A percentile compares a stretch with the other conserved stretches of the same genome.
phyloP scores from a whole-genome alignment of 2,888 invertebrate genomes.

The Platynereis dumerilii region DNA sequence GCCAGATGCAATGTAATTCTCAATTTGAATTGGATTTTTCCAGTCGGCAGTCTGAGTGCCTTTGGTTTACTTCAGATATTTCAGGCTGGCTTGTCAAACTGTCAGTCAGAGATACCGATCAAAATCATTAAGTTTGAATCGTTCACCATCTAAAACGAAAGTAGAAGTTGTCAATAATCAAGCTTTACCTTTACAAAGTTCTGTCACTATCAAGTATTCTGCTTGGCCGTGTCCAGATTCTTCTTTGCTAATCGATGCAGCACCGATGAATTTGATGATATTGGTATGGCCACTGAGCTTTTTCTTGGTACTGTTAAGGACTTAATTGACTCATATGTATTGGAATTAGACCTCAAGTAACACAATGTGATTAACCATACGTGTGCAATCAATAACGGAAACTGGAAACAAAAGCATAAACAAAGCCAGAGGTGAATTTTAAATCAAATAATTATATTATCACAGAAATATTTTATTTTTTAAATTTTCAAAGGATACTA shows the following conservation, averaged over 20 bases:
- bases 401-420: too few species aligned
- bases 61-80: background rate
- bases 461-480: too few species aligned
- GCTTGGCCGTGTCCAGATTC: slow-evolving; percentile 81
- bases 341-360: too few species aligned
- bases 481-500: slow-evolving; percentile 58
- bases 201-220: slow-evolving; percentile 91
- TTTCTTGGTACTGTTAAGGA: slow-evolving; percentile 66
- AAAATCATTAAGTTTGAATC: too few species aligned
- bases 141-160: background rate
- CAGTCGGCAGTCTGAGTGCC: too few species aligned
- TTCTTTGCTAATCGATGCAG: slow-evolving; percentile 79
- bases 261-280: slow-evolving; percentile 88
- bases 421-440: too few species aligned
- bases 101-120: too few species aligned
- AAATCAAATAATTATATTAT: too few species aligned
- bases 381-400: too few species aligned
- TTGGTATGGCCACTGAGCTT: slow-evolving; percentile 90
- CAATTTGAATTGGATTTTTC: too few species aligned
- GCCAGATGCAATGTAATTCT: too few species aligned
- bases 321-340: background rate
- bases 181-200: slow-evolving; percentile 84
- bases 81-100: background rate
- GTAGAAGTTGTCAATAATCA: background rate
- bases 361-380: too few species aligned